These are phyloP conservation scores for Axis porcinus DNA, from an alignment of 2,113 vertebrate genomes.

Conservation along the genomic window DNA sequence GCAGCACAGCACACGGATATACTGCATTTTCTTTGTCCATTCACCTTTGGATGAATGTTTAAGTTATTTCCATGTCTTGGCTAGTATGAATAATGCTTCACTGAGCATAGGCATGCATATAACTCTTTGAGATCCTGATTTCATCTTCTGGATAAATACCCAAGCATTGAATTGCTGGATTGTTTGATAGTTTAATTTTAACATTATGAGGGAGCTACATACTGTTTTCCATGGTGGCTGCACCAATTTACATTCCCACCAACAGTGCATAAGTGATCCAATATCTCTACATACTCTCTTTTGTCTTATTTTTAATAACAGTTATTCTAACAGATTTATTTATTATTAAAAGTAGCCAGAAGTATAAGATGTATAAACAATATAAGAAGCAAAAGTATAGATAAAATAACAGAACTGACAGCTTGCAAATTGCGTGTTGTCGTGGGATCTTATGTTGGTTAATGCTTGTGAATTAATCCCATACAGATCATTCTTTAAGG, in stretches of 20 bases:
- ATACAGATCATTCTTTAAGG: background rate
- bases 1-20: background rate
- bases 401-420: background rate
- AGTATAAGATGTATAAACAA: background rate
- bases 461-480: background rate
- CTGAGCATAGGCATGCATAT: background rate
- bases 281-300: background rate
- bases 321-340: background rate
- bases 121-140: background rate
- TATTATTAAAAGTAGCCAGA: background rate
- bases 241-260: background rate
- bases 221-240: background rate
- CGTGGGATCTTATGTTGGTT: background rate
- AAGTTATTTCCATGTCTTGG: background rate
- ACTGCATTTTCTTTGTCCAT: background rate
- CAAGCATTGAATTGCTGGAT: background rate
- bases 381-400: background rate
- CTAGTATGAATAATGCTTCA: background rate
- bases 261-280: background rate
- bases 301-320: background rate
- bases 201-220: background rate
- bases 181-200: background rate
- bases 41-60: background rate
- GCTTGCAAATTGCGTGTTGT: background rate
- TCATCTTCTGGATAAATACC: background rate